These are phyloP conservation scores for Merodon equestris DNA, from an alignment of 2,888 invertebrate species.

Conservation along the genomic window DNA sequence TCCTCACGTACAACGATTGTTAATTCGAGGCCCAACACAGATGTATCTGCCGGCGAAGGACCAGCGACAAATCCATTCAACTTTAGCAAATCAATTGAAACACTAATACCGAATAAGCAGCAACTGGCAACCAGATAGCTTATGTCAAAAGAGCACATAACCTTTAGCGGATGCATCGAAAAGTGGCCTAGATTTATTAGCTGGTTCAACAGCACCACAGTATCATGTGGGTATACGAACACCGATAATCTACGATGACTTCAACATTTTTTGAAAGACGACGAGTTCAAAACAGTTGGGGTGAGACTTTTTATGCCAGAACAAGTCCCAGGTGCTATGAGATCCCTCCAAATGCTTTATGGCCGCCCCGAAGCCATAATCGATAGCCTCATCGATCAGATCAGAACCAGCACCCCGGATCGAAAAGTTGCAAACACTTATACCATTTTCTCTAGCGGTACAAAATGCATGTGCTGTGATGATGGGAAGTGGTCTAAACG, in stretches of 20 bases:
- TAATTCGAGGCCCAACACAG: no score
- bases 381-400: constrained; percentile 9
- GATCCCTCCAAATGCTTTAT: background rate
- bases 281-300: constrained; percentile 23
- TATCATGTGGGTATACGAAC: constrained; percentile 13
- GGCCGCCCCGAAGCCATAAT: constrained; percentile 5
- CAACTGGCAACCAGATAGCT: constrained; percentile 14
- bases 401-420: constrained; percentile 1
- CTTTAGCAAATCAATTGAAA: background rate
- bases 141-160: constrained; percentile 16
- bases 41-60: background rate
- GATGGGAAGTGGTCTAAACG: constrained; percentile 3
- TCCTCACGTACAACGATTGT: no score
- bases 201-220: constrained; percentile 22
- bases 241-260: constrained; percentile 21
- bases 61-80: constrained; percentile 1
- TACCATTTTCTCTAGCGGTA: constrained; percentile 15
- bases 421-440: constrained; percentile 23
- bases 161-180: constrained; percentile 37
- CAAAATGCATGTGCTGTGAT: constrained; percentile 24
- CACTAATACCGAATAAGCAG: constrained; percentile 1
- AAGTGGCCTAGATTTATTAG: constrained; percentile 44
- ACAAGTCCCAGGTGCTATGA: constrained; percentile 7
- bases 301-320: background rate
- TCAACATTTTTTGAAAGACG: constrained; percentile 25